Conservation (phyloP, 2,888 invertebrate species). For the Synanthedon myopaeformis region DNA sequence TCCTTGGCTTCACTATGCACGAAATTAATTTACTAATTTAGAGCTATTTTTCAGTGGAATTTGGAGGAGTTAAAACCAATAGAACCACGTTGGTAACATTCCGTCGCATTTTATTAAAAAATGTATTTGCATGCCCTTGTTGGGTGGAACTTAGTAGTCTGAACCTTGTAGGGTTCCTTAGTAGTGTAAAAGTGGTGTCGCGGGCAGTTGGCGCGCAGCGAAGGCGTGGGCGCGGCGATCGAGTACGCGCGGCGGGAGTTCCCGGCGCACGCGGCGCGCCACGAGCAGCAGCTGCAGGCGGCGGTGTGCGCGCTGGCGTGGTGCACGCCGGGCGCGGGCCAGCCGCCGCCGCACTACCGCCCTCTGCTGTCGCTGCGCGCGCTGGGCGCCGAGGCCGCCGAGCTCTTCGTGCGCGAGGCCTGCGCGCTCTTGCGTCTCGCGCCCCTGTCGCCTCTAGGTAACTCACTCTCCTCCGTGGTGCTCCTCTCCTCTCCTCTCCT, state of each 20-base stretch:
- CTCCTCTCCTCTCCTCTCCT: too few species aligned
- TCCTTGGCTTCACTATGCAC: too few species aligned
- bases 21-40: too few species aligned
- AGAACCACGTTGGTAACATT: too few species aligned
- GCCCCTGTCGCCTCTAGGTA: conserved; percentile 76
- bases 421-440: conserved; percentile 90
- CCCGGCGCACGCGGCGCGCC: conserved; percentile 70
- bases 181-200: not conserved
- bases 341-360: conserved; percentile 34
- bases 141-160: too few species aligned
- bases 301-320: conserved; percentile 60
- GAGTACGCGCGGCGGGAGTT: conserved; percentile 88
- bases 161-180: too few species aligned
- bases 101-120: too few species aligned
- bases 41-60: too few species aligned
- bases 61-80: too few species aligned
- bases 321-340: conserved; percentile 32
- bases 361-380: conserved; percentile 43
- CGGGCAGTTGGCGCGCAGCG: conserved; percentile 38
- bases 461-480: too few species aligned
- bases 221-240: conserved; percentile 85
- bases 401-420: conserved; percentile 92
- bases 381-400: conserved; percentile 76
- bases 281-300: conserved; percentile 56
- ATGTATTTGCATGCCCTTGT: too few species aligned